phyloP scores from a whole-genome alignment of 2,888 invertebrate species.

The Metopia argyrocephala region DNA sequence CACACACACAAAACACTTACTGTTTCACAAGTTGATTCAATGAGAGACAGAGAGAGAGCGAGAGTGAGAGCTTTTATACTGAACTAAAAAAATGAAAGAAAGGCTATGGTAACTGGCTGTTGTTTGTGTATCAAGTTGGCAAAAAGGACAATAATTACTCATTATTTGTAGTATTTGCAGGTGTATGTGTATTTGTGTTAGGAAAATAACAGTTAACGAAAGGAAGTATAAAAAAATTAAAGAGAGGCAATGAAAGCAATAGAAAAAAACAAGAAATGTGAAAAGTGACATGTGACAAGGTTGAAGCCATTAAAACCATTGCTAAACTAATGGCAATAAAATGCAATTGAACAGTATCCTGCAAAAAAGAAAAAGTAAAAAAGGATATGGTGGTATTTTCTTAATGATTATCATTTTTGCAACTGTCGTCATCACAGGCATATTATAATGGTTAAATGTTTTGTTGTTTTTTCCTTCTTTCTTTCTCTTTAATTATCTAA shows the following conservation, averaged over 20 bases:
- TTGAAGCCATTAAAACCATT: conserved; percentile 46
- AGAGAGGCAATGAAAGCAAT: background rate
- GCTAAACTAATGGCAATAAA: conserved; percentile 27
- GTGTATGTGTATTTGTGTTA: background rate
- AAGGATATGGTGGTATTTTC: background rate
- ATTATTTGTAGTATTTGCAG: conserved; percentile 31
- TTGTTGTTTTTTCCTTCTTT: background rate
- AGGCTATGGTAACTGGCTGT: background rate
- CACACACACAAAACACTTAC: background rate
- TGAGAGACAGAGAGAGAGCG: too few relatives aligned
- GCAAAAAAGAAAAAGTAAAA: background rate
- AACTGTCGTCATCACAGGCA: background rate
- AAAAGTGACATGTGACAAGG: conserved; percentile 52
- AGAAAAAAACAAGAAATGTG: conserved; percentile 15
- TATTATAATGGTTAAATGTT: background rate
- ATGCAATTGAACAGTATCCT: conserved; percentile 38
- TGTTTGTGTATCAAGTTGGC: conserved; percentile 1
- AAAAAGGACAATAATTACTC: conserved; percentile 52
- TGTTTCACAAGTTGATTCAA: too few relatives aligned
- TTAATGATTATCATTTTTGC: background rate
- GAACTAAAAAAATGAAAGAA: background rate
- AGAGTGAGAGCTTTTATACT: background rate
- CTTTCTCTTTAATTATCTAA: too few relatives aligned
- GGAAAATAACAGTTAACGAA: conserved; percentile 30
- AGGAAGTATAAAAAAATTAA: conserved; percentile 21